phyloP scores from a whole-genome alignment of 2,888 invertebrate genomes.

The Plebejus melissa region DNA sequence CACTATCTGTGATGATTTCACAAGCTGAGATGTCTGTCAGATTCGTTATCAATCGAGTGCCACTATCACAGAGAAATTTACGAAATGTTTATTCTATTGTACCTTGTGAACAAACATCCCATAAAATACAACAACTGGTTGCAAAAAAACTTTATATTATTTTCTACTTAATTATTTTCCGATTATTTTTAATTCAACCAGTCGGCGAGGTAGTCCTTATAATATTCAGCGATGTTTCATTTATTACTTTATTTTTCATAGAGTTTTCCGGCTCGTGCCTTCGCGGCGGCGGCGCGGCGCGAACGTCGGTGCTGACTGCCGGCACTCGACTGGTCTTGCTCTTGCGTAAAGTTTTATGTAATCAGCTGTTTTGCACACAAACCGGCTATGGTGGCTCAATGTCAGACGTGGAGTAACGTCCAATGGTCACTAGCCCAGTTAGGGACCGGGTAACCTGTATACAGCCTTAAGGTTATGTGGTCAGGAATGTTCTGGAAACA shows the following conservation, averaged over 20 bases:
- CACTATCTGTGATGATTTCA: constrained; percentile 29
- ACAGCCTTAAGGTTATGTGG: background rate
- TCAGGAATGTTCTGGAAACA: background rate
- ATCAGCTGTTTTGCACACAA: constrained; percentile 53
- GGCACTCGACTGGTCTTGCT: constrained; percentile 46
- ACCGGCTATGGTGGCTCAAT: constrained; percentile 45
- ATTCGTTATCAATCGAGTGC: constrained; percentile 48
- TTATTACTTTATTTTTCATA: background rate
- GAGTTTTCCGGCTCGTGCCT: background rate
- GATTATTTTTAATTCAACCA: background rate
- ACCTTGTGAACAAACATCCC: background rate
- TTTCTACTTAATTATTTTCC: background rate
- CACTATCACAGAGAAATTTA: constrained; percentile 41
- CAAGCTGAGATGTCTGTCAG: constrained; percentile 37
- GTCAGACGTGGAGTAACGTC: constrained; percentile 37
- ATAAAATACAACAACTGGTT: background rate
- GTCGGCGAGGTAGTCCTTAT: background rate
- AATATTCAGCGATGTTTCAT: background rate
- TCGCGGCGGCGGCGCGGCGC: constrained; percentile 10
- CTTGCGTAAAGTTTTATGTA: constrained; percentile 70
- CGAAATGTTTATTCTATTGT: constrained; percentile 11
- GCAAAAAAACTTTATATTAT: background rate
- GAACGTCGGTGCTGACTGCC: background rate
- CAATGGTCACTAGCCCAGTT: constrained; percentile 12
- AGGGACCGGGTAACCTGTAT: background rate